Conservation (phyloP, 2,797 vertebrate species). For the Gorsachius magnificus region DNA sequence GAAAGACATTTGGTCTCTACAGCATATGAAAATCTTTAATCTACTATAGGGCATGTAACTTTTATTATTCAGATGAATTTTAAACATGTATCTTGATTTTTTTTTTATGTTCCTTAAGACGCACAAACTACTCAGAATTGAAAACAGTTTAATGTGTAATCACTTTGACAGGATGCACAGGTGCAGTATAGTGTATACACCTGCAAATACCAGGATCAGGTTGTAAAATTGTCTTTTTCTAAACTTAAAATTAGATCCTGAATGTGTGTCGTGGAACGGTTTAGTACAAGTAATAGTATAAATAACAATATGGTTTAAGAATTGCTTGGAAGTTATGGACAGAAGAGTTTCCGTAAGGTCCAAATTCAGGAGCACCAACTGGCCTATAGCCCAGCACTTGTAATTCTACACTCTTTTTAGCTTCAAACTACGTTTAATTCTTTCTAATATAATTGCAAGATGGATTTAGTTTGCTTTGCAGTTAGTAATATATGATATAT, state of each 20-base stretch:
- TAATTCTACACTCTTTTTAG: not conserved
- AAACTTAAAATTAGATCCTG: not conserved
- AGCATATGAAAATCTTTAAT: not conserved
- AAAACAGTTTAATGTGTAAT: not conserved
- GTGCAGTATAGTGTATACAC: not conserved
- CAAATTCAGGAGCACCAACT: not conserved
- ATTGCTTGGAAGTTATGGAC: not conserved
- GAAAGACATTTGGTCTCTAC: not conserved
- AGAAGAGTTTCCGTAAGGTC: not conserved
- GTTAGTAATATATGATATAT: not conserved
- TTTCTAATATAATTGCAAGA: not conserved
- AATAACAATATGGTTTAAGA: not conserved
- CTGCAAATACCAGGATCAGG: not conserved
- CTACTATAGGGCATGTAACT: not conserved
- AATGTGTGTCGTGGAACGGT: not conserved
- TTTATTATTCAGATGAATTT: not conserved
- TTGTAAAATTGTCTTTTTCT: not conserved
- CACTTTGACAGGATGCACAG: not conserved
- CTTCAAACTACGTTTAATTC: not conserved
- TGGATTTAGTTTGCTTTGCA: not conserved
- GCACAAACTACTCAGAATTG: not conserved
- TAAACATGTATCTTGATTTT: not conserved
- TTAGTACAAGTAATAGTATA: not conserved
- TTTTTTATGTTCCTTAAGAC: not conserved
- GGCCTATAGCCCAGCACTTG: not conserved